Conservation (phyloP, 2,797 vertebrate genomes). For the Lacerta viridis region DNA sequence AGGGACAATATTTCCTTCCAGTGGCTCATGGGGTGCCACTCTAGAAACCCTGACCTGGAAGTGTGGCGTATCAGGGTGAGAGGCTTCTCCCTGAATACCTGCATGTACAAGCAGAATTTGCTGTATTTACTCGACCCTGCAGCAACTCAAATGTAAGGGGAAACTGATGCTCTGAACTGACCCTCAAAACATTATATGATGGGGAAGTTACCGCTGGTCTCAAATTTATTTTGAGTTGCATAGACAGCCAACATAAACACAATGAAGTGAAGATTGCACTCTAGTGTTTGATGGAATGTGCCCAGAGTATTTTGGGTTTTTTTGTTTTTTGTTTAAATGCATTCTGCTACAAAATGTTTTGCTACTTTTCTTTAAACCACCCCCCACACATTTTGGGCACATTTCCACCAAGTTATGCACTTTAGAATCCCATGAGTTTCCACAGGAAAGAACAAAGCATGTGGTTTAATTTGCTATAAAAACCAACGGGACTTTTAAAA, state of each 20-base stretch:
- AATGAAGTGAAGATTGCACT: neutral
- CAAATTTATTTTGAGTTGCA: neutral
- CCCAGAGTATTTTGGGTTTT: neutral
- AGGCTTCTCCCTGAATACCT: neutral
- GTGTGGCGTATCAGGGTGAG: fast-evolving
- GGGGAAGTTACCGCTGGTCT: neutral
- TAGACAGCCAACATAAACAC: neutral
- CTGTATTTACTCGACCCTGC: neutral
- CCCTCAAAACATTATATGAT: neutral
- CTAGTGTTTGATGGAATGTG: neutral
- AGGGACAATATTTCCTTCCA: neutral
- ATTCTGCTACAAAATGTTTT: neutral
- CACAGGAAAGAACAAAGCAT: neutral
- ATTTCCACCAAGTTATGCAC: neutral
- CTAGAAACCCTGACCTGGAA: neutral
- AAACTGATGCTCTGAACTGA: neutral
- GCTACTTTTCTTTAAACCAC: too few relatives aligned
- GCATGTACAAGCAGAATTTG: neutral
- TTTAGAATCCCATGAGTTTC: neutral
- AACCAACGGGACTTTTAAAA: neutral
- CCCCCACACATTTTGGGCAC: too few relatives aligned
- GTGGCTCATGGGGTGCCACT: neutral
- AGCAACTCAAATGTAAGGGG: neutral
- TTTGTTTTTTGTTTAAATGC: neutral
- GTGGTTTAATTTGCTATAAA: too few relatives aligned